Base-by-base conservation (phyloP, 2,113 vertebrate genomes). In the Micronisus gabar region DNA sequence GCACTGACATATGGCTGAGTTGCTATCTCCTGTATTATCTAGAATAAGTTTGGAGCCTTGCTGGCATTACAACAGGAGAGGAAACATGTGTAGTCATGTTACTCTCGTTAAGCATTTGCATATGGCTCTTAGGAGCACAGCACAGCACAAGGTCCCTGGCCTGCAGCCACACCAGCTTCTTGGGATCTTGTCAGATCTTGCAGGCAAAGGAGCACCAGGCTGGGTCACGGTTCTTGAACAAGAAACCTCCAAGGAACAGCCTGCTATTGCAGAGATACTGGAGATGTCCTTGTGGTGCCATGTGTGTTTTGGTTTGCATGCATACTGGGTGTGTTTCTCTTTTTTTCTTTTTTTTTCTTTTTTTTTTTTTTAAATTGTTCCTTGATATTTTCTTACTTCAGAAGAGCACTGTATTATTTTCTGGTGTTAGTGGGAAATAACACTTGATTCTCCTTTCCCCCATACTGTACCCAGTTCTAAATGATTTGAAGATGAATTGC, bases 381-480 rank as follows among this genome's bases (percentile, higher is more conserved):
- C 34, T 41, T 76, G 21, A 1, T 61, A 4, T 70, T 70, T 86
- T 78, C 36, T 66, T 73, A 34, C 23, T 65, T 83, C 25, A 43
- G 6, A 36, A 91, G 20, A 66, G 1, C 23, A 9, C 34, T 52
- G 16, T 79, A 5, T 26, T 75, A 41, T 26, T 29, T 74, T 58
- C 41, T 25, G 13, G 50, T 23, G 76, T 56, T 76, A 65, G 22
- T 53, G 38, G 83, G 87, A 84, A 91, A 14, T 52, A 55, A 32
- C 23, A 11, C 15, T 52, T n/a, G 59, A 23, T 76, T 86, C 11
- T 78, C 2, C 7, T 84, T 16, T 78, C 11, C 34, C 18, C 15
- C 3, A 3, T 62, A 4, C n/a, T 1, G 0, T 59, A 36, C 45
- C 13, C 4, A 1, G 11, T 53, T 89, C 55, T 87, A 38, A 81